A percentile compares a stretch with the other conserved stretches of the same genome.
Conservation (phyloP, 2,113 vertebrate species). For the Calonectris borealis region DNA sequence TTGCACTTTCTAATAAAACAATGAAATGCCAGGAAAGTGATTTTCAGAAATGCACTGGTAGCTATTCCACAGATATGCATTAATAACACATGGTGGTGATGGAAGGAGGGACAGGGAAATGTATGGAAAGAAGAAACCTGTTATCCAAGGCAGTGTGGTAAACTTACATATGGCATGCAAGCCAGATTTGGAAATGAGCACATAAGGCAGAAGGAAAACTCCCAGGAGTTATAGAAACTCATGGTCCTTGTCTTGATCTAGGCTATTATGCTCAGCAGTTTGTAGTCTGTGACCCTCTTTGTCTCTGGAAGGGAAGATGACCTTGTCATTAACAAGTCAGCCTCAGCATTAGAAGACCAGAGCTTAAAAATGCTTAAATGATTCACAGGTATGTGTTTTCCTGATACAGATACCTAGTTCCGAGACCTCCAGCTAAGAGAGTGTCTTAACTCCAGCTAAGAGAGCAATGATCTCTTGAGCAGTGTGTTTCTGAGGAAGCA, state of each 20-base stretch:
- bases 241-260: background rate
- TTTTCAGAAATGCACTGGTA: constrained; percentile 12
- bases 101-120: background rate
- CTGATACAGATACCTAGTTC: background rate
- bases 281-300: background rate
- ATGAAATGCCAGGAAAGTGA: constrained; percentile 17
- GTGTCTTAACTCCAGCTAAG: background rate
- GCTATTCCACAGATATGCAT: background rate
- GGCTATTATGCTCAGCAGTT: background rate
- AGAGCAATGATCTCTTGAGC: background rate
- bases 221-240: background rate
- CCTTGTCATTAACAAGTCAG: background rate
- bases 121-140: background rate
- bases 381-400: background rate
- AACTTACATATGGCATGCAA: background rate
- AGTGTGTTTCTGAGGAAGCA: background rate
- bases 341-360: background rate
- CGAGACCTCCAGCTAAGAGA: background rate
- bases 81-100: background rate
- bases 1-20: constrained; percentile 20
- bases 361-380: background rate
- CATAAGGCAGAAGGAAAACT: background rate
- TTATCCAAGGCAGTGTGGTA: background rate
- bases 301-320: background rate
- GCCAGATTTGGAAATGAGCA: background rate